These are phyloP conservation scores for Amphimallon solstitiale DNA, from an alignment of 2,888 invertebrate species.

Conservation along the genomic window DNA sequence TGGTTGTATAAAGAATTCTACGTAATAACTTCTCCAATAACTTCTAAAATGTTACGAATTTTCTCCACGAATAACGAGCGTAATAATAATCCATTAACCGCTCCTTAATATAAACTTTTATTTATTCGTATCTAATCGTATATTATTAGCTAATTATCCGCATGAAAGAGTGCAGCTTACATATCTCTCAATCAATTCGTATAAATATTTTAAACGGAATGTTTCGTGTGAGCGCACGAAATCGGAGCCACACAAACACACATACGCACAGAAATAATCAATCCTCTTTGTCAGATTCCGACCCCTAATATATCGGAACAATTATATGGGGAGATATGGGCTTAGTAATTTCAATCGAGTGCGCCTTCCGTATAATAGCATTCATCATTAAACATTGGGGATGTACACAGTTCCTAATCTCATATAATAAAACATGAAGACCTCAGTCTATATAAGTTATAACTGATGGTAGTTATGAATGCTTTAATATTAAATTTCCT, in stretches of 20 bases:
- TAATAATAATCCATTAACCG: no score
- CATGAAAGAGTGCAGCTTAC: not conserved
- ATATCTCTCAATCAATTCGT: not conserved
- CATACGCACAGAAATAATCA: no score
- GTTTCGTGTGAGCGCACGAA: slow-evolving; percentile 19
- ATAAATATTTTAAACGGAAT: slow-evolving; percentile 19
- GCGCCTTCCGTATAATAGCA: slow-evolving; percentile 20
- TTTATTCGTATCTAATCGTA: not conserved
- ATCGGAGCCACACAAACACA: slow-evolving; percentile 3
- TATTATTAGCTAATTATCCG: slow-evolving; percentile 27
- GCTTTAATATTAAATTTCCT: no score
- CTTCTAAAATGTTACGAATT: no score
- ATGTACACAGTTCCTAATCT: slow-evolving; percentile 7
- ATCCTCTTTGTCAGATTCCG: slow-evolving; percentile 10
- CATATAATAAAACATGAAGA: slow-evolving; percentile 17
- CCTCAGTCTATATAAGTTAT: no score
- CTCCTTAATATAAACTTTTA: slow-evolving; percentile 1
- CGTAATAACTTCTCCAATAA: no score
- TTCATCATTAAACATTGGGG: slow-evolving; percentile 25
- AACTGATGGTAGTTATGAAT: no score
- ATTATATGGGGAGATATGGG: slow-evolving; percentile 16
- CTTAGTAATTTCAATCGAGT: slow-evolving; percentile 25
- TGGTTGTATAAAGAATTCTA: no score
- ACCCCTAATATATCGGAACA: slow-evolving; percentile 25
- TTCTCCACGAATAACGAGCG: no score